Percentiles rank a stretch among this genome's conserved stretches.
Conservation (phyloP, 2,797 vertebrate species). For the Protosalanx chinensis region DNA sequence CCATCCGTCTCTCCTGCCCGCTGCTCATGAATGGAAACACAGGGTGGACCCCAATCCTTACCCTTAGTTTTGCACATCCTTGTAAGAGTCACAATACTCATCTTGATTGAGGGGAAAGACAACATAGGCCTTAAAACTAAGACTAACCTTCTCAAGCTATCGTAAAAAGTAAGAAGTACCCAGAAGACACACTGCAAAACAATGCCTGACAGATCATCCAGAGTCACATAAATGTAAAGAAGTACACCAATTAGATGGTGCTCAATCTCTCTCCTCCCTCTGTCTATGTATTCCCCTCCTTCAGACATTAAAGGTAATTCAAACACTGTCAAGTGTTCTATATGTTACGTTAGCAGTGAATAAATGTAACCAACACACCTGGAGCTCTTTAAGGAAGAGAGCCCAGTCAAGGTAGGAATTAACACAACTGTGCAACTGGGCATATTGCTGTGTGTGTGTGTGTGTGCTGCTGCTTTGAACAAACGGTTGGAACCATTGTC, state of each 20-base stretch:
- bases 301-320: slow-evolving; percentile 55
- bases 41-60: too few relatives aligned
- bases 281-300: slow-evolving; percentile 18
- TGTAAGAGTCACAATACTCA: too few relatives aligned
- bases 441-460: neutral
- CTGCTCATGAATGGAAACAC: slow-evolving; percentile 44
- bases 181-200: too few relatives aligned
- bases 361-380: neutral
- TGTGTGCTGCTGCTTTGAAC: neutral
- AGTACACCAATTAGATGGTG: slow-evolving; percentile 56
- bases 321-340: slow-evolving; percentile 30
- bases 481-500: neutral
- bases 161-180: too few relatives aligned
- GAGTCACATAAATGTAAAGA: neutral
- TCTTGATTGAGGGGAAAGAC: too few relatives aligned
- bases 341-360: neutral
- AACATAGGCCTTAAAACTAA: too few relatives aligned
- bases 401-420: neutral
- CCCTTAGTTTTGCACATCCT: too few relatives aligned
- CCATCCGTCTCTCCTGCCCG: slow-evolving; percentile 59
- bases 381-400: neutral
- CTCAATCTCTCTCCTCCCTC: slow-evolving; percentile 31
- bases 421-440: neutral
- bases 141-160: too few relatives aligned
- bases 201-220: too few relatives aligned